These are phyloP conservation scores for Polyploca ridens DNA, from an alignment of 2,888 invertebrate genomes.

Conservation along the genomic window DNA sequence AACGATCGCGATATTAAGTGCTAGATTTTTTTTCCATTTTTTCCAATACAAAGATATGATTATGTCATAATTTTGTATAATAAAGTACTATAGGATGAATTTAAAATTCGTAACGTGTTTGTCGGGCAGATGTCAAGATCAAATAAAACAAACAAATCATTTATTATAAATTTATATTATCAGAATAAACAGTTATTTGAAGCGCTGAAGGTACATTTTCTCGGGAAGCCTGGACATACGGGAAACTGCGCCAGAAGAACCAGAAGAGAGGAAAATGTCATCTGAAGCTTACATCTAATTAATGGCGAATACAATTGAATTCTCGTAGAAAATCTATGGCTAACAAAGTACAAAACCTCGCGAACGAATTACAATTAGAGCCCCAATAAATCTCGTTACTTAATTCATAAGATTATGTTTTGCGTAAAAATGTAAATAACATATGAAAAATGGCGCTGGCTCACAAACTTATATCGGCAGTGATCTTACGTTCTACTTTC, in stretches of 20 bases:
- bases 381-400: constrained; percentile 43
- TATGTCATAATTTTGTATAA: too few species aligned
- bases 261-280: constrained; percentile 14
- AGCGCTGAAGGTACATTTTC: constrained; percentile 58
- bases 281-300: constrained; percentile 19
- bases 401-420: constrained; percentile 49
- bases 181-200: constrained; percentile 59
- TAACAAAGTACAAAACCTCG: constrained; percentile 42
- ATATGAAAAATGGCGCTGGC: constrained; percentile 17
- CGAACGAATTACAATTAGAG: constrained; percentile 40
- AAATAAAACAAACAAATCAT: constrained; percentile 40
- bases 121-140: too few species aligned
- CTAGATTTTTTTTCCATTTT: too few species aligned
- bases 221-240: constrained; percentile 46
- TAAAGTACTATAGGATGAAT: too few species aligned
- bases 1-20: too few species aligned
- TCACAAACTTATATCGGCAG: constrained; percentile 18
- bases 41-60: too few species aligned
- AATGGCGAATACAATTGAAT: constrained; percentile 21
- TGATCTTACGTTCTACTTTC: constrained; percentile 16
- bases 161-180: constrained; percentile 68
- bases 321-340: constrained; percentile 56
- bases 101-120: too few species aligned
- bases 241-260: constrained; percentile 28
- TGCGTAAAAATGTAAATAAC: constrained; percentile 25